A percentile compares a stretch with the other conserved stretches of the same genome.
These are phyloP conservation scores for Chymomyza fuscimana DNA, from an alignment of 2,888 invertebrate species.

Conservation along the genomic window DNA sequence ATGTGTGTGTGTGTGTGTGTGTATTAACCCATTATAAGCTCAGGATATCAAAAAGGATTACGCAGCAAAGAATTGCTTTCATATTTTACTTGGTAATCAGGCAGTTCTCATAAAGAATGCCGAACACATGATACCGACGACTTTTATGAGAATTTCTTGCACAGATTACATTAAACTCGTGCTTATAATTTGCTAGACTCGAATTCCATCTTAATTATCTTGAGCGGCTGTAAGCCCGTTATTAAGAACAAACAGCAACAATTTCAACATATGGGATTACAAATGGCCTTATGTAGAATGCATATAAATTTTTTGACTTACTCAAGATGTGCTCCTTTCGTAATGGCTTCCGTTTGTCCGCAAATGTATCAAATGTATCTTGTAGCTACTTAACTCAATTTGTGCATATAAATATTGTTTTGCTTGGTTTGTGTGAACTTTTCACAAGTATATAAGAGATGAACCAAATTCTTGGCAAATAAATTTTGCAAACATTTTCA, in stretches of 20 bases:
- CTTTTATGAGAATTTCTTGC: not conserved
- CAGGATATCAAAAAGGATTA: not conserved
- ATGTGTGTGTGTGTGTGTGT: not conserved
- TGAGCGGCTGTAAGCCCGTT: not conserved
- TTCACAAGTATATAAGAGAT: too few species aligned
- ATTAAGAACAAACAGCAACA: not conserved
- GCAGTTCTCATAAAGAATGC: not conserved
- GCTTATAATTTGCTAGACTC: not conserved
- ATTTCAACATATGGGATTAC: not conserved
- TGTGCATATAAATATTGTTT: conserved; percentile 6
- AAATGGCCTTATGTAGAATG: not conserved
- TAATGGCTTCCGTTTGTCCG: not conserved
- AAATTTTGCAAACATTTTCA: too few species aligned
- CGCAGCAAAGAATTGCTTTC: not conserved
- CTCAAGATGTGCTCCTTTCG: not conserved
- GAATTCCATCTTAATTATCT: not conserved
- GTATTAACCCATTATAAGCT: not conserved
- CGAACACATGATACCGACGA: not conserved
- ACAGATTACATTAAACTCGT: not conserved
- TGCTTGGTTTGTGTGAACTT: conserved; percentile 16
- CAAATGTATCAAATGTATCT: not conserved
- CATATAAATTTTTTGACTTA: not conserved
- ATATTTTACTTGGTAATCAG: not conserved
- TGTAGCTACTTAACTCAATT: not conserved
- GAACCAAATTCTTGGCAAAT: too few species aligned